phyloP scores from a whole-genome alignment of 2,113 vertebrate genomes.

The Elanus axillaris region DNA sequence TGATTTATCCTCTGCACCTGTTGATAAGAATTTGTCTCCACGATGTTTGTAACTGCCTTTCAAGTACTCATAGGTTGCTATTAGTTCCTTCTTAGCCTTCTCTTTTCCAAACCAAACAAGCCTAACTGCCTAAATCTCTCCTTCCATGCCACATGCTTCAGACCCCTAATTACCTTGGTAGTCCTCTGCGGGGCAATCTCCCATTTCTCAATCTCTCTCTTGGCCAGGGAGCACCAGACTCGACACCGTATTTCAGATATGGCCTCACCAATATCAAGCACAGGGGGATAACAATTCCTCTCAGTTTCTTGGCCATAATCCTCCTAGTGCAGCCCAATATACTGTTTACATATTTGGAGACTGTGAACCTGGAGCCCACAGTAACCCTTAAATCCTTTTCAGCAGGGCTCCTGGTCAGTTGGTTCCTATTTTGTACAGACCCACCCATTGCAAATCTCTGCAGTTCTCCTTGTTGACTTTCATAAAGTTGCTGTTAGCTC shows the following conservation, averaged over 20 bases:
- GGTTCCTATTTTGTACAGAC: not conserved
- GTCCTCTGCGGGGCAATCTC: not conserved
- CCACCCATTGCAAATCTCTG: not conserved
- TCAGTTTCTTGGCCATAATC: not conserved
- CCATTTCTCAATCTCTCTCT: not conserved
- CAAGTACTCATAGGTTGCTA: not conserved
- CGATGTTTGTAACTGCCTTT: not conserved
- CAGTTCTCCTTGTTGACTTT: not conserved
- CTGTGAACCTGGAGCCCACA: not conserved
- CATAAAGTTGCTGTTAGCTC: not conserved
- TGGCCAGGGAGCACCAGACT: not conserved
- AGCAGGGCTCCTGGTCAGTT: not conserved
- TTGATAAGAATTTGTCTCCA: not conserved
- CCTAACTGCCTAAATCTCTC: not conserved
- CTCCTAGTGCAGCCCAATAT: not conserved
- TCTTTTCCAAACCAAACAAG: not conserved
- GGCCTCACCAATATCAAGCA: not conserved
- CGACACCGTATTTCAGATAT: not conserved
- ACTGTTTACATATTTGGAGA: not conserved
- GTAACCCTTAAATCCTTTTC: not conserved
- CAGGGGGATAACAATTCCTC: not conserved
- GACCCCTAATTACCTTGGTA: not conserved
- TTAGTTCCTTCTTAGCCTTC: not conserved
- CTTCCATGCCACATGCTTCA: not conserved
- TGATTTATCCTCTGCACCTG: not conserved